Conservation (phyloP, 2,113 vertebrate species). For the Neodontobutis hainanensis region DNA sequence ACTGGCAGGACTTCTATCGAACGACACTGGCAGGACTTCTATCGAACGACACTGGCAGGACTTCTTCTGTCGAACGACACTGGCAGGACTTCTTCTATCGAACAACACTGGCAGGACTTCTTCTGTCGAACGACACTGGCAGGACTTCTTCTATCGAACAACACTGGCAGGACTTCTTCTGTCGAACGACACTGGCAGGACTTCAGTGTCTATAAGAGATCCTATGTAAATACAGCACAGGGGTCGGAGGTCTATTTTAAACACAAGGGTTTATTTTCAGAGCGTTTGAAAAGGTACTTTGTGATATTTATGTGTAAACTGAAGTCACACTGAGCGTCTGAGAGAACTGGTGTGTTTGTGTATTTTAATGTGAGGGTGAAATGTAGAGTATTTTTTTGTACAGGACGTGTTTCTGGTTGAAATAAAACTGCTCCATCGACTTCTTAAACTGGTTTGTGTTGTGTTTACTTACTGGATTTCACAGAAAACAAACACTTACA, state of each 20-base stretch:
- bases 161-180: not conserved
- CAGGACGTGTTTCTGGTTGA: slow-evolving; percentile 49
- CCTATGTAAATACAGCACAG: not conserved
- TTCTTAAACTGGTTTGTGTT: slow-evolving; percentile 1
- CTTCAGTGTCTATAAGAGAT: not conserved
- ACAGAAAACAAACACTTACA: too few relatives aligned
- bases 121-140: not conserved
- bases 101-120: not conserved
- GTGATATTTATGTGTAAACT: slow-evolving; percentile 24
- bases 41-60: too few relatives aligned
- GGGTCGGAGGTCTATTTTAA: not conserved
- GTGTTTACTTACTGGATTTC: not conserved
- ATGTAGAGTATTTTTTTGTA: slow-evolving; percentile 67
- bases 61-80: not conserved
- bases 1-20: not conserved
- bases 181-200: not conserved
- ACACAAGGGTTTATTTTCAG: not conserved
- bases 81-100: not conserved
- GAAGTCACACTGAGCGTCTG: not conserved
- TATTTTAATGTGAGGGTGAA: not conserved
- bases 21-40: not conserved
- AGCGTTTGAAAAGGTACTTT: not conserved
- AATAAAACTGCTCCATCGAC: slow-evolving; percentile 51
- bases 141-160: not conserved
- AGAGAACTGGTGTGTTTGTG: slow-evolving; percentile 37